phyloP scores from a whole-genome alignment of 1,140 invertebrate genomes.

The Drosophila lowei region DNA sequence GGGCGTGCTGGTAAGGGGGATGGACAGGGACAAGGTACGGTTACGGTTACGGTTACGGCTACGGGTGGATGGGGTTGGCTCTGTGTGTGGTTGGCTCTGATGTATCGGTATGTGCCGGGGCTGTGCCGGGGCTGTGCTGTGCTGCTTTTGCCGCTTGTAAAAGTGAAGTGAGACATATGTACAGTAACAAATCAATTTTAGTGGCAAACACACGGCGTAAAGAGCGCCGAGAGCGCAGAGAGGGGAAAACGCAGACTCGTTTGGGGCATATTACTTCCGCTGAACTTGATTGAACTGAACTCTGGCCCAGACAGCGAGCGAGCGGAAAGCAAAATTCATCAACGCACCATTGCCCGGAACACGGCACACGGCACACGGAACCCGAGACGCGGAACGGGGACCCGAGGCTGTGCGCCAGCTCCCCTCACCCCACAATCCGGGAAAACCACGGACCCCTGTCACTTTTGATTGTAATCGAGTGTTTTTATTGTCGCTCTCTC shows the following conservation, averaged over 20 bases:
- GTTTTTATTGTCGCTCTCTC: conserved; percentile 56
- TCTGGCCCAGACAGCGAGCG: conserved; percentile 18
- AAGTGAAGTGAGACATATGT: conserved; percentile 71
- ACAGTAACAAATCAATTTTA: conserved; percentile 78
- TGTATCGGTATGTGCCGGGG: conserved; percentile 9
- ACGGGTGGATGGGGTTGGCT: conserved; percentile 15
- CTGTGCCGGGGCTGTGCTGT: conserved; percentile 17
- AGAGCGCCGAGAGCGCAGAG: background rate
- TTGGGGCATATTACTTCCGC: conserved; percentile 72
- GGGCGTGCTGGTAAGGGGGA: background rate
- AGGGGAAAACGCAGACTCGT: conserved; percentile 26
- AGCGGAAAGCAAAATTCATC: conserved; percentile 56
- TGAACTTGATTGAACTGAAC: conserved; percentile 57
- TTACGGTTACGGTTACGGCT: conserved; percentile 23
- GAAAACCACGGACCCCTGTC: conserved; percentile 54
- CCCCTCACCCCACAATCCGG: background rate
- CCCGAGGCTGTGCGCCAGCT: background rate
- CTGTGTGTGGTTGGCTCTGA: conserved; percentile 17
- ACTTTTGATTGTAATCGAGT: conserved; percentile 81
- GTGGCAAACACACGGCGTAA: conserved; percentile 36
- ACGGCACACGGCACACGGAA: background rate
- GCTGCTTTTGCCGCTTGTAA: too few species aligned
- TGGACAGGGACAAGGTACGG: background rate
- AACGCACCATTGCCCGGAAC: conserved; percentile 32
- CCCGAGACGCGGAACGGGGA: background rate